These are phyloP conservation scores for Aradus depressus DNA, from an alignment of 2,888 invertebrate genomes.

Conservation along the genomic window DNA sequence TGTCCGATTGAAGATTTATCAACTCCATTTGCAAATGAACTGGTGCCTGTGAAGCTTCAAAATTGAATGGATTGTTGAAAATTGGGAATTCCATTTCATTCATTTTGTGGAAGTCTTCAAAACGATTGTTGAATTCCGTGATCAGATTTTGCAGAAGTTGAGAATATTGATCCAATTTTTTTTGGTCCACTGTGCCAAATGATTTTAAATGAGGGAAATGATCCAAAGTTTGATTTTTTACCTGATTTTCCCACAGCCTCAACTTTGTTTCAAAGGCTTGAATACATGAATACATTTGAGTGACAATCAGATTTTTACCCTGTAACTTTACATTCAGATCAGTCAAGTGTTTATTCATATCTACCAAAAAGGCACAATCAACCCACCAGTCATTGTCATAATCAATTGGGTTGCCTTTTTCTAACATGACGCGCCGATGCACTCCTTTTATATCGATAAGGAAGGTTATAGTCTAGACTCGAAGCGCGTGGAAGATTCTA, in stretches of 20 bases:
- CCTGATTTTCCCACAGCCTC: slow-evolving; percentile 3
- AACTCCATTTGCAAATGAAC: not conserved
- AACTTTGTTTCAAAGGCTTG: slow-evolving; percentile 4
- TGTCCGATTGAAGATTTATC: slow-evolving; percentile 1
- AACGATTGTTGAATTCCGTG: slow-evolving; percentile 3
- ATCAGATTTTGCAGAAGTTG: not conserved
- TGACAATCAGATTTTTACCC: slow-evolving; percentile 1
- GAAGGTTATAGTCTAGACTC: too few species aligned
- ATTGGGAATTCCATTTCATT: slow-evolving; percentile 4
- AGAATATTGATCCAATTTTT: slow-evolving; percentile 1
- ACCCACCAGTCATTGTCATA: slow-evolving; percentile 3
- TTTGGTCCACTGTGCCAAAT: not conserved
- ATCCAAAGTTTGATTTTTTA: slow-evolving; percentile 1
- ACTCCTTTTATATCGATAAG: too few species aligned
- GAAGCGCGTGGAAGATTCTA: too few species aligned
- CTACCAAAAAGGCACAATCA: slow-evolving; percentile 1
- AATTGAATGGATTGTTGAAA: slow-evolving; percentile 1
- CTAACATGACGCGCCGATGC: too few species aligned
- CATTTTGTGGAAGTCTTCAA: slow-evolving; percentile 2
- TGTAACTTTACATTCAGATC: slow-evolving; percentile 2
- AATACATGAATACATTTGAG: slow-evolving; percentile 6
- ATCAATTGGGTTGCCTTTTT: slow-evolving; percentile 4
- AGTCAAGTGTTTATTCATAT: not conserved
- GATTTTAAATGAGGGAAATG: slow-evolving; percentile 4
- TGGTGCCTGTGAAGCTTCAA: too few species aligned